Base-by-base conservation (phyloP, 2,113 vertebrate species). In the Otus sunia region DNA sequence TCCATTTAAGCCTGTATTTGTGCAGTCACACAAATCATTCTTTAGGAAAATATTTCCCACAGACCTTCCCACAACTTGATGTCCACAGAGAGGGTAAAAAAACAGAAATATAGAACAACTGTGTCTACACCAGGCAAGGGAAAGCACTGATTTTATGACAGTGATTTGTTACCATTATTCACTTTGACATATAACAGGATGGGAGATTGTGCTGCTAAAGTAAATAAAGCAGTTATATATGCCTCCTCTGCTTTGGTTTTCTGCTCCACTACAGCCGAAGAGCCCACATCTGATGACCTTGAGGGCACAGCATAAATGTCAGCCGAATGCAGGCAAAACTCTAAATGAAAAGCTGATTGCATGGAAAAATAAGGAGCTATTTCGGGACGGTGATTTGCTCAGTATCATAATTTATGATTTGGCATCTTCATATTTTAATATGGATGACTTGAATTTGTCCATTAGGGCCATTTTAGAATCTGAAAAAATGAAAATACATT, bases 11-110 rank as follows among this genome's bases (percentile, higher is more conserved):
- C 95, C 86, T 45, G 53, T 94, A 92, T 97, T 96, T 97, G 76
- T 94, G 89, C 96, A 92, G 94, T 63, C 73, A 82, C 91, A 95
- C 92, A 92, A 94, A 96, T 94, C 73, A 97, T 88, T 85, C 92
- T 82, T 84, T 94, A 96, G 76, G 89, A 91, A 94, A 97, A 85
- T 82, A 92, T 95, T 97, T 97, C 94, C 93, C 94, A 95, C 95
- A 97, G 93, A 49, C 82, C 92, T 94, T 94, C 83, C 96, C 93
- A 77, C 83, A 96, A 96, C 91, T 88, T 93, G 93, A 95, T 4
- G 50, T 96, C 95, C 92, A 72, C 37, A 80, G 90, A 96, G 90
- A 96, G 90, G 59, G 78, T 88, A 96, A 95, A 94, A 90, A 74
- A 93, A 52, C 94, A 97, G 71, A 79, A 96, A 69, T 77, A 88